Evolutionary conservation across 37 sponge, comb jelly and placozoan species (phyloP).

Genomic region (Bolinopsis microptera): DNA sequence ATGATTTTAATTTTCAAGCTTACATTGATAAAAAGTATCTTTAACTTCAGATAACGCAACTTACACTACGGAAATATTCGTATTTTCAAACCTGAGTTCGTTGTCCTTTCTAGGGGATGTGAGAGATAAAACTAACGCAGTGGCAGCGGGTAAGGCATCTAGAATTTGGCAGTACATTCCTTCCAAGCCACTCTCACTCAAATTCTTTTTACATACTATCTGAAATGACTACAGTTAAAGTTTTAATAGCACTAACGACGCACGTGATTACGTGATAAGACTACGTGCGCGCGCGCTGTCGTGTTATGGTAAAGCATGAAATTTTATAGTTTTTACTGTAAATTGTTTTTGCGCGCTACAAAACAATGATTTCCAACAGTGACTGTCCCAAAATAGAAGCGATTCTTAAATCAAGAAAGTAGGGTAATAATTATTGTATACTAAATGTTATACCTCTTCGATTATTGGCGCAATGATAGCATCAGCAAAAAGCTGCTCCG

Average conservation of each 20-base stretch:
- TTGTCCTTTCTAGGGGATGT: conserved; percentile 61
- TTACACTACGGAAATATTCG: too few relatives aligned
- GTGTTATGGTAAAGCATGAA: conserved; percentile 53
- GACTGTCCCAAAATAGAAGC: neutral
- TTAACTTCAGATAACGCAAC: neutral
- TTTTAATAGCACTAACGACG: too few relatives aligned
- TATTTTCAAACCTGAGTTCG: conserved; percentile 47
- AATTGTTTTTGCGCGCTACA: neutral
- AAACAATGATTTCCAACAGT: neutral
- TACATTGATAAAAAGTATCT: neutral
- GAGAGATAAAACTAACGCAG: conserved; percentile 72
- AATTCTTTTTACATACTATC: neutral
- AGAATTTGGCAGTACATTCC: conserved; percentile 77
- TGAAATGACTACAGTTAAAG: too few relatives aligned
- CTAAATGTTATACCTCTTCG: conserved; percentile 79
- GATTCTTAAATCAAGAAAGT: conserved; percentile 30
- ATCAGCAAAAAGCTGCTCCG: conserved; percentile 78
- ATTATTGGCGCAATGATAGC: conserved; percentile 73
- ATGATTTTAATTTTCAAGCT: too few relatives aligned
- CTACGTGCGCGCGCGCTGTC: conserved; percentile 22
- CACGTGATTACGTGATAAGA: too few relatives aligned
- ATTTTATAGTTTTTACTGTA: neutral
- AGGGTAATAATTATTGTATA: neutral
- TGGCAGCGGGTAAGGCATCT: conserved; percentile 71
- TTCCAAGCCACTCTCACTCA: conserved; percentile 68